Evolutionary conservation across 2,797 vertebrate species (phyloP).

Genomic region (Microctenopoma steveboyesi): DNA sequence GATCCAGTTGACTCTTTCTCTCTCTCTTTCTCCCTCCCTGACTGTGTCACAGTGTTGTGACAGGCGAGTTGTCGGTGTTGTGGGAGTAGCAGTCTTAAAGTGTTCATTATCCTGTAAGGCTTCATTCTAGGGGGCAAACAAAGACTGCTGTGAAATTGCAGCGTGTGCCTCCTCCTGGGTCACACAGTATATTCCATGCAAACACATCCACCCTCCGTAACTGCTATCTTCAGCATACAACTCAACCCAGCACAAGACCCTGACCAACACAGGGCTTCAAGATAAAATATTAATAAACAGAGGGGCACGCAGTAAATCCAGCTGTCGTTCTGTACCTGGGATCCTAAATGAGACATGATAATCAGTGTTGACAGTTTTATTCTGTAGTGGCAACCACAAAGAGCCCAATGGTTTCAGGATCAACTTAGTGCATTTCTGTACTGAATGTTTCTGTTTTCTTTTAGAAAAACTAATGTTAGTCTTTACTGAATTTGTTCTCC

Average conservation of each 20-base stretch:
- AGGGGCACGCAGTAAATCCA: conserved; percentile 50
- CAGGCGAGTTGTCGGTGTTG: conserved; percentile 83
- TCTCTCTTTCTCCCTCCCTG: conserved; percentile 23
- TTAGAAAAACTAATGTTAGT: conserved; percentile 15
- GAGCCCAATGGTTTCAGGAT: conserved; percentile 53
- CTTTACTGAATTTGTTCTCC: conserved; percentile 36
- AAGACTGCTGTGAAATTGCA: conserved; percentile 86
- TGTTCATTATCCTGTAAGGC: conserved; percentile 88
- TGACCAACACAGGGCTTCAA: conserved; percentile 34
- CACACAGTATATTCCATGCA: conserved; percentile 57
- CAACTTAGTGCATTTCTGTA: conserved; percentile 18
- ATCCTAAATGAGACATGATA: conserved; percentile 4
- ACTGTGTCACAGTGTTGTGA: conserved; percentile 85
- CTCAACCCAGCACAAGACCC: conserved; percentile 39
- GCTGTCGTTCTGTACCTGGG: conserved; percentile 34
- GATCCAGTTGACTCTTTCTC: conserved; percentile 70
- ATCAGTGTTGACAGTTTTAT: not conserved
- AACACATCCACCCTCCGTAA: conserved; percentile 63
- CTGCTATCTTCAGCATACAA: conserved; percentile 46
- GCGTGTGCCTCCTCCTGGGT: conserved; percentile 70
- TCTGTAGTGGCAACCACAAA: conserved; percentile 7
- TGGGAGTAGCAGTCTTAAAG: conserved; percentile 85
- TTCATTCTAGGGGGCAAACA: conserved; percentile 86
- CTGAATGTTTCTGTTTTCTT: conserved; percentile 19
- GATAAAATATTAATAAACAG: conserved; percentile 51